Conservation (phyloP, 2,888 invertebrate genomes). For the Hydriomena furcata region DNA sequence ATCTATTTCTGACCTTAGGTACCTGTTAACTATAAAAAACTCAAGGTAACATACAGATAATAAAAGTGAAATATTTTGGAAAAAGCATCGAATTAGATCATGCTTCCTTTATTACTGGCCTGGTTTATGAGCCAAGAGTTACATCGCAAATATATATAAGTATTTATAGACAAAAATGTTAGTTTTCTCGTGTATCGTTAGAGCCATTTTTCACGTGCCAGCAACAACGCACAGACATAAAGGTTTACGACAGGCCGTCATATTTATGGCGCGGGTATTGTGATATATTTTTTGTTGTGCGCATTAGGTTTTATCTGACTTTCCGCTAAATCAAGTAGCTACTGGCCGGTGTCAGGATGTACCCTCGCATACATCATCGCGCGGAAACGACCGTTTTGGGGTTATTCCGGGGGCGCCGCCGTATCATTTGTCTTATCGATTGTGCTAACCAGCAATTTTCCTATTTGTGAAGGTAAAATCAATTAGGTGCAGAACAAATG, state of each 20-base stretch:
- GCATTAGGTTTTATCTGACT: conserved; percentile 83
- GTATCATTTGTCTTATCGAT: conserved; percentile 72
- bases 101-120: conserved; percentile 28
- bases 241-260: conserved; percentile 83
- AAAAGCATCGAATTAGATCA: conserved; percentile 29
- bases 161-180: conserved; percentile 48
- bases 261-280: conserved; percentile 81
- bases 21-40: too few relatives aligned
- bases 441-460: conserved; percentile 54
- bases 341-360: conserved; percentile 83
- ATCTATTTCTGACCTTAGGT: too few relatives aligned
- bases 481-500: conserved; percentile 1
- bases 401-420: conserved; percentile 71
- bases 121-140: conserved; percentile 52
- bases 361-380: conserved; percentile 79
- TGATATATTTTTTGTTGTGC: conserved; percentile 83
- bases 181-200: conserved; percentile 61
- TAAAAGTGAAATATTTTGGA: conserved; percentile 8
- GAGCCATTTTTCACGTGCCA: conserved; percentile 80
- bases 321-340: conserved; percentile 84
- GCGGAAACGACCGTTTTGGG: conserved; percentile 78
- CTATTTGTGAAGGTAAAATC: conserved; percentile 40
- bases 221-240: conserved; percentile 78
- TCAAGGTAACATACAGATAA: background rate
- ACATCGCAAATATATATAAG: conserved; percentile 48